phyloP scores from a whole-genome alignment of 1,140 invertebrate genomes.

The Akabosia matsudoensis region DNA sequence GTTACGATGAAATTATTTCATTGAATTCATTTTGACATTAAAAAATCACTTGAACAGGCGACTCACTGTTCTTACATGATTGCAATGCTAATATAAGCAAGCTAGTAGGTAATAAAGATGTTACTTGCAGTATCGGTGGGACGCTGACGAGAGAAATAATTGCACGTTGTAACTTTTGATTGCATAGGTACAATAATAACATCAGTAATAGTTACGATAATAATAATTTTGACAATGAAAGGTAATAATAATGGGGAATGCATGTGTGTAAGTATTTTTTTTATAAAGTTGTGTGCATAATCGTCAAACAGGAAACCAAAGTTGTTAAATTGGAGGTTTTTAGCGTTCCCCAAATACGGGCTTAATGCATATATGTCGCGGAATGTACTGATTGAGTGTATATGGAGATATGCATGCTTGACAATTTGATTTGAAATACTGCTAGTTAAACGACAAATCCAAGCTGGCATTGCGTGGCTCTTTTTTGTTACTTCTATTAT shows the following conservation, averaged over 20 bases:
- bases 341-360: no score
- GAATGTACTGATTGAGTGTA: no score
- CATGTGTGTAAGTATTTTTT: neutral
- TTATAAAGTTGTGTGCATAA: no score
- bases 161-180: slow-evolving; percentile 13
- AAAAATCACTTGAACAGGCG: no score
- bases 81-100: no score
- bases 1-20: no score
- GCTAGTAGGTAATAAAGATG: neutral
- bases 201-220: neutral
- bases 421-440: neutral
- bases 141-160: neutral
- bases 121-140: neutral
- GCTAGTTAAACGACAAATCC: neutral
- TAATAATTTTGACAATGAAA: neutral
- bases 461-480: neutral
- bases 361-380: no score
- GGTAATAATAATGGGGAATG: neutral
- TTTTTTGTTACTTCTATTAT: neutral
- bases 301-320: neutral
- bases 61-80: no score
- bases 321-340: no score
- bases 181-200: neutral
- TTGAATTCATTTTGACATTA: no score
- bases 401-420: no score